Evolutionary conservation across 2,888 invertebrate species (phyloP).

Genomic region (Azorinus chamasolen): DNA sequence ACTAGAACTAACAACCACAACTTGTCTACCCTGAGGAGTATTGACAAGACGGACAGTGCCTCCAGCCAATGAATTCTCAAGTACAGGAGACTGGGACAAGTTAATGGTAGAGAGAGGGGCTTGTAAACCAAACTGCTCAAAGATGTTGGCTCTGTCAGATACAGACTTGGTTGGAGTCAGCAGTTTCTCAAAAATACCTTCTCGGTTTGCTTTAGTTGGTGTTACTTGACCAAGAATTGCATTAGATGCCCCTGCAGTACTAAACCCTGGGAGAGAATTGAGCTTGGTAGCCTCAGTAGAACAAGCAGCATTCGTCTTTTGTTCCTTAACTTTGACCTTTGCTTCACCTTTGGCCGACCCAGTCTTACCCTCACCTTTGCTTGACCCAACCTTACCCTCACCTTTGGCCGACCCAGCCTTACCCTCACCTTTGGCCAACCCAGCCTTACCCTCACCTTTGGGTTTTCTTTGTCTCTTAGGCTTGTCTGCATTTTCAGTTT

Average conservation of each 20-base stretch:
- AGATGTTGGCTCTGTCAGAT: slow-evolving; percentile 58
- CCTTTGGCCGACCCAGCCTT: neutral
- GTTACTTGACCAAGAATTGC: slow-evolving; percentile 1
- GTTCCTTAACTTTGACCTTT: slow-evolving; percentile 18
- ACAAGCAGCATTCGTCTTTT: slow-evolving; percentile 1
- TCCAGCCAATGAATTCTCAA: slow-evolving; percentile 34
- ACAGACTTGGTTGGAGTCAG: slow-evolving; percentile 32
- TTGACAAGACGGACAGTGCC: slow-evolving; percentile 52
- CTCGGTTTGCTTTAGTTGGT: slow-evolving; percentile 23
- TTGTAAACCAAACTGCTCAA: slow-evolving; percentile 62
- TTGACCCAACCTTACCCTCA: slow-evolving; percentile 5
- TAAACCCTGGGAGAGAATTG: slow-evolving; percentile 56
- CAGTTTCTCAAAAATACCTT: slow-evolving; percentile 50
- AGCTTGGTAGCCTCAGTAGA: slow-evolving; percentile 56
- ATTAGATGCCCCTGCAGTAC: slow-evolving; percentile 15
- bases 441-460: neutral
- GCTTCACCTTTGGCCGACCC: neutral
- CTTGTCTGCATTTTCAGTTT: slow-evolving; percentile 5
- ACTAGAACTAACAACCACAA: slow-evolving; percentile 57
- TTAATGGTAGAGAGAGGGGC: slow-evolving; percentile 10
- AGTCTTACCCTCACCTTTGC: too few species aligned
- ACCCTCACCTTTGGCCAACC: slow-evolving; percentile 2
- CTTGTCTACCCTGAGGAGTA: slow-evolving; percentile 56
- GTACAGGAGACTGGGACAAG: slow-evolving; percentile 17
- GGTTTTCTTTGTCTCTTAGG: slow-evolving; percentile 46